Conservation (phyloP, 2,797 vertebrate species). For the Etheostoma perlongum region DNA sequence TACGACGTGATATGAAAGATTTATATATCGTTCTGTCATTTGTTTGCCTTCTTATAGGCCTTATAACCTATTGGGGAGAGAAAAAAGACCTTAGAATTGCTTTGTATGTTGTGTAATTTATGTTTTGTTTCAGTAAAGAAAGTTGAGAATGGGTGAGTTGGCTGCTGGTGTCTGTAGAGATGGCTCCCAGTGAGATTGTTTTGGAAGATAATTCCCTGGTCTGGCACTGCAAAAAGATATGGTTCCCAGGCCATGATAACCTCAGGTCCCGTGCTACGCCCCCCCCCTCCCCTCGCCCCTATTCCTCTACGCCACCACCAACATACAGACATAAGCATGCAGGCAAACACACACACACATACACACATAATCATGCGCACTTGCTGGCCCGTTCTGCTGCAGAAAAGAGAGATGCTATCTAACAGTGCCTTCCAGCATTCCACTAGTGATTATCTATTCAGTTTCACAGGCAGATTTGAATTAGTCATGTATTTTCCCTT, state of each 20-base stretch:
- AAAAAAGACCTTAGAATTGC: slow-evolving; percentile 74
- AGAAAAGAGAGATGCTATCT: slow-evolving; percentile 83
- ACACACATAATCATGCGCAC: slow-evolving; percentile 57
- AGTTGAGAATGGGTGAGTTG: slow-evolving; percentile 74
- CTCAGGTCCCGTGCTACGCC: slow-evolving; percentile 79
- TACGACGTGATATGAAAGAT: slow-evolving; percentile 74
- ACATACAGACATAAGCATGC: slow-evolving; percentile 57
- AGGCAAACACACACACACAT: slow-evolving; percentile 42
- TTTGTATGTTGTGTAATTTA: slow-evolving; percentile 82
- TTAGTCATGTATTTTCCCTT: slow-evolving; percentile 81
- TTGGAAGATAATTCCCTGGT: slow-evolving; percentile 65
- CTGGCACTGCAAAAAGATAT: slow-evolving; percentile 73
- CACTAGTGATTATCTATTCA: slow-evolving; percentile 85
- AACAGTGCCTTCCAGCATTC: slow-evolving; percentile 87
- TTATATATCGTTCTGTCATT: slow-evolving; percentile 82
- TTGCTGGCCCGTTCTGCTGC: slow-evolving; percentile 82
- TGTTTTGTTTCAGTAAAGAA: slow-evolving; percentile 80
- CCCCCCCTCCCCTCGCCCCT: slow-evolving; percentile 1
- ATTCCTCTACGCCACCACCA: slow-evolving; percentile 34
- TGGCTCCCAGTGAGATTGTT: slow-evolving; percentile 73
- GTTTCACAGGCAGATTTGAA: slow-evolving; percentile 83
- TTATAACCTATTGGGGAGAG: slow-evolving; percentile 73
- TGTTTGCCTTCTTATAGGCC: slow-evolving; percentile 80
- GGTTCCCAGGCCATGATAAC: slow-evolving; percentile 82
- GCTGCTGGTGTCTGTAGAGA: slow-evolving; percentile 79